Conservation (phyloP, 2,113 vertebrate genomes). For the Symphodus melops region DNA sequence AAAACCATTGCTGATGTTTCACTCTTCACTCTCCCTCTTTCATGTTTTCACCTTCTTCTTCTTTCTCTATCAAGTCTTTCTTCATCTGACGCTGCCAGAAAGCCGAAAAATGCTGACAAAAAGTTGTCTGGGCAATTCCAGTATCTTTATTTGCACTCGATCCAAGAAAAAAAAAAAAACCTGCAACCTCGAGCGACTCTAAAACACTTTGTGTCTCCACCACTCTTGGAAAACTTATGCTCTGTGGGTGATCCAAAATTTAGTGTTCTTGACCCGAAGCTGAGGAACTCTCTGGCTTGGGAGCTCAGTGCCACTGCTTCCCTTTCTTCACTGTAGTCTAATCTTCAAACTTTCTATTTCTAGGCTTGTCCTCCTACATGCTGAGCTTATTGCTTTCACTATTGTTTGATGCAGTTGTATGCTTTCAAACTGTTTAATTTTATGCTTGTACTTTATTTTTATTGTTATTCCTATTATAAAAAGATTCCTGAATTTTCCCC, state of each 20-base stretch:
- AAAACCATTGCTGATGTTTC: constrained; percentile 80
- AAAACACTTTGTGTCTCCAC: constrained; percentile 46
- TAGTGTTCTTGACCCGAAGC: constrained; percentile 23
- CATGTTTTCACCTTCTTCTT: constrained; percentile 78
- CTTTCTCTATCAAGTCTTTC: constrained; percentile 66
- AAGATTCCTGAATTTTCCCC: constrained; percentile 4
- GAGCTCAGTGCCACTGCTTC: constrained; percentile 10
- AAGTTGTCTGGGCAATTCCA: constrained; percentile 61
- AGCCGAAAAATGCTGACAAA: constrained; percentile 80
- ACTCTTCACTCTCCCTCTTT: constrained; percentile 65
- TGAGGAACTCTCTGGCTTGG: constrained; percentile 10
- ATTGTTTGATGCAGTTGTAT: not conserved
- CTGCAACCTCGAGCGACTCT: constrained; percentile 36
- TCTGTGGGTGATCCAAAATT: constrained; percentile 28
- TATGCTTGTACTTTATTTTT: not conserved
- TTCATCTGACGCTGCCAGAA: constrained; percentile 73
- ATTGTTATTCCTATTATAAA: constrained; percentile 8
- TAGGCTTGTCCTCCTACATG: constrained; percentile 21
- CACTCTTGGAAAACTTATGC: not conserved
- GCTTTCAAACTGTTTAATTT: constrained; percentile 10
- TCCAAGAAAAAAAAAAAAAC: constrained; percentile 33
- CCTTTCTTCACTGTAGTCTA: constrained; percentile 29
- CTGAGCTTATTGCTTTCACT: not conserved
- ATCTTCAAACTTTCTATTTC: constrained; percentile 38
- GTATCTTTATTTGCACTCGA: constrained; percentile 69